Conservation (phyloP, 2,113 vertebrate species). For the Indicator maculatus region DNA sequence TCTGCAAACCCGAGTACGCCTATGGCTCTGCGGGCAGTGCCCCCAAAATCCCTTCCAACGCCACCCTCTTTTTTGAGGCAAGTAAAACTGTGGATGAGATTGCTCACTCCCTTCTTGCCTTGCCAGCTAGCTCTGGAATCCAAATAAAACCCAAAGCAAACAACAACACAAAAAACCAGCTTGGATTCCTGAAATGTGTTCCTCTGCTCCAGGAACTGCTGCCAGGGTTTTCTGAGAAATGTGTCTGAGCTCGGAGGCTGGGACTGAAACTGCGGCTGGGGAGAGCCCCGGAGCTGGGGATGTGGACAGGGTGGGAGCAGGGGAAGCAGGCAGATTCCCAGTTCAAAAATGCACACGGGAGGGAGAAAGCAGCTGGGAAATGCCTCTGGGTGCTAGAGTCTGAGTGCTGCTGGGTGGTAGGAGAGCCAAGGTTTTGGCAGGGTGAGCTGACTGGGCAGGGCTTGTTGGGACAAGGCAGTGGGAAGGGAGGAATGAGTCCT, state of each 20-base stretch:
- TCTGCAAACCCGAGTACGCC: conserved; percentile 91
- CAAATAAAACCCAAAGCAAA: not conserved
- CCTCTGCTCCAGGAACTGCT: conserved; percentile 51
- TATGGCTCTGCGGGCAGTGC: conserved; percentile 88
- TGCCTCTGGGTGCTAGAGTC: conserved; percentile 21
- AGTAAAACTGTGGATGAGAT: not conserved
- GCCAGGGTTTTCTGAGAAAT: conserved; percentile 76
- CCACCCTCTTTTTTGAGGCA: conserved; percentile 90
- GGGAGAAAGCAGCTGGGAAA: not conserved
- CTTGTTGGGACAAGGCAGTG: rapidly evolving
- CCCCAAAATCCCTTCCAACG: conserved; percentile 90
- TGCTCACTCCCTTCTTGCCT: not conserved
- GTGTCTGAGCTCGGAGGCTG: conserved; percentile 59
- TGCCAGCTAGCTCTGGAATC: not conserved
- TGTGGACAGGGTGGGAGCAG: too few relatives aligned
- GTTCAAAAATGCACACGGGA: not conserved
- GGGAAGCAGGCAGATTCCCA: not conserved
- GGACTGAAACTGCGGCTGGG: not conserved
- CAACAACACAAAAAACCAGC: not conserved
- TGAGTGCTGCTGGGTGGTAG: not conserved
- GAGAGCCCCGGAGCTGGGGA: not conserved
- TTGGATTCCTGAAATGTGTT: conserved; percentile 73
- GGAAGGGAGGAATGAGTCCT: not conserved
- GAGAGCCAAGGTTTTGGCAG: not conserved
- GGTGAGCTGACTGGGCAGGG: not conserved